Evolutionary conservation across 2,113 vertebrate genomes (phyloP).

Genomic region (Microtus oregoni): DNA sequence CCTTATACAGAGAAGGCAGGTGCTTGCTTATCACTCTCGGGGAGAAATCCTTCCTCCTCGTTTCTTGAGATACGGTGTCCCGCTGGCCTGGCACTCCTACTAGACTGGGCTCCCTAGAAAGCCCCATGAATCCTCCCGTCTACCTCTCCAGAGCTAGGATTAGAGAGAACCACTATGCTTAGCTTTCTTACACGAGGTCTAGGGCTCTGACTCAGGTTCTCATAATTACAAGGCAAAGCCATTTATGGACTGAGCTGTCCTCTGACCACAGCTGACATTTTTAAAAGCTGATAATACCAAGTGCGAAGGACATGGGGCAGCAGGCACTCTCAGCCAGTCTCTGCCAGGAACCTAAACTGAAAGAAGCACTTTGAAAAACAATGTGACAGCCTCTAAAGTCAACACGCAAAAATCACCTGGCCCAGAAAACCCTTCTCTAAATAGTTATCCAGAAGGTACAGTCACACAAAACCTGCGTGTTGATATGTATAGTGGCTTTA

Average conservation of each 20-base stretch:
- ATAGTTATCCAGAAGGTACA: conserved; percentile 9
- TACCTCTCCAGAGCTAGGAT: background rate
- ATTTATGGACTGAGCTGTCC: background rate
- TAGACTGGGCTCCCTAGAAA: background rate
- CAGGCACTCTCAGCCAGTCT: background rate
- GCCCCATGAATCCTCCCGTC: background rate
- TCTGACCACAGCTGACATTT: background rate
- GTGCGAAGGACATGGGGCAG: background rate
- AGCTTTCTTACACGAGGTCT: background rate
- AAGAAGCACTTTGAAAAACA: conserved; percentile 2
- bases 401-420: conserved; percentile 2
- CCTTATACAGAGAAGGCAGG: background rate
- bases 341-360: background rate
- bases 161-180: background rate
- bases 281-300: background rate
- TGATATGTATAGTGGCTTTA: background rate
- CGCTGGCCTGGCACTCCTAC: background rate
- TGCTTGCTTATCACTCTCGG: no score
- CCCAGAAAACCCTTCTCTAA: background rate
- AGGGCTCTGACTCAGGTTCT: background rate
- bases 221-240: background rate
- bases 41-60: background rate
- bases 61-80: background rate
- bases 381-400: background rate
- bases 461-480: background rate